A percentile compares a stretch with the other conserved stretches of the same genome.
Evolutionary conservation across 2,113 vertebrate species (phyloP).

Genomic region (Callipepla squamata): DNA sequence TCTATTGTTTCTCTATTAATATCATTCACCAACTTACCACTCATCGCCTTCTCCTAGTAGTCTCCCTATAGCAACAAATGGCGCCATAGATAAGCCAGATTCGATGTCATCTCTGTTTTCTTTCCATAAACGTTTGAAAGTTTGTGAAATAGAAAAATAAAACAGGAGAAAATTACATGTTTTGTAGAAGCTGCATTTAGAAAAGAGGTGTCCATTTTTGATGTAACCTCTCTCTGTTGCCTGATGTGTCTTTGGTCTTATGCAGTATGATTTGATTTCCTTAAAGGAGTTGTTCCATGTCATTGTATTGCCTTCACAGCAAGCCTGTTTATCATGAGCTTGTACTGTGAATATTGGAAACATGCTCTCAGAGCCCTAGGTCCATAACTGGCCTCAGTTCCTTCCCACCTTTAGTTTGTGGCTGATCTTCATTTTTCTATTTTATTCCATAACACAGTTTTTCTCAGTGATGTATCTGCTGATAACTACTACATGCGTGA

Average conservation of each 20-base stretch:
- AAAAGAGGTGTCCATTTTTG: neutral
- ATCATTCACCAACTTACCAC: conserved; percentile 52
- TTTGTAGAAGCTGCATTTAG: conserved; percentile 5
- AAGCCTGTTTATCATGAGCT: neutral
- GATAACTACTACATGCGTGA: neutral
- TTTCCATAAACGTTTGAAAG: conserved; percentile 52
- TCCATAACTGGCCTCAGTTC: neutral
- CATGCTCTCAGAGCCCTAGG: neutral
- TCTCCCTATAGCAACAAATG: conserved; percentile 61
- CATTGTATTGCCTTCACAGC: neutral
- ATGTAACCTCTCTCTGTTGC: neutral
- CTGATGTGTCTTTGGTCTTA: neutral
- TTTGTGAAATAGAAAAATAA: conserved; percentile 8
- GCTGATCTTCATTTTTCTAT: neutral
- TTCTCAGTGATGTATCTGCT: neutral
- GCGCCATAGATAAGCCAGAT: conserved; percentile 56
- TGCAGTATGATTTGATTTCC: neutral
- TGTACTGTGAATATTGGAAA: conserved; percentile 1
- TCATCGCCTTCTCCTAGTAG: conserved; percentile 55
- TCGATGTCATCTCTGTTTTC: conserved; percentile 50
- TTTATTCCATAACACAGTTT: neutral
- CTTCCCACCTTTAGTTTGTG: neutral
- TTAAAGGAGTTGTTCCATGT: neutral
- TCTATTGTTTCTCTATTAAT: conserved; percentile 67
- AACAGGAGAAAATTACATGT: neutral